These are phyloP conservation scores for Oceanodroma leucorhoa DNA, from an alignment of 2,797 vertebrate species.

Conservation along the genomic window DNA sequence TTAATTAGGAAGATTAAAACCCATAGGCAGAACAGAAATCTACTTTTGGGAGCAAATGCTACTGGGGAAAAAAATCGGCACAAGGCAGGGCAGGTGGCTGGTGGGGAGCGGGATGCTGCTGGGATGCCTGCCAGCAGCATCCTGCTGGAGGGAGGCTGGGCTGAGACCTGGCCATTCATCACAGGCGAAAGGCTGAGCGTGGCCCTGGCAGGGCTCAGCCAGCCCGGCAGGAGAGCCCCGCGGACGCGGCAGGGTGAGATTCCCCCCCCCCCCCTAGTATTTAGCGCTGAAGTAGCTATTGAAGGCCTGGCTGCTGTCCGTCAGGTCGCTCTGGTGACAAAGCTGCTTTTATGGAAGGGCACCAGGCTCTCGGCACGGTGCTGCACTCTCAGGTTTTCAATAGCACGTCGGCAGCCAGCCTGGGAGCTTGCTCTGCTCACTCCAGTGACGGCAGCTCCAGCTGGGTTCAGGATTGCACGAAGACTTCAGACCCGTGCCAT, in stretches of 20 bases:
- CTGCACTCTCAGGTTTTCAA: background rate
- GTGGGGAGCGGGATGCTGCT: background rate
- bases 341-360: background rate
- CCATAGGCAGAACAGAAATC: background rate
- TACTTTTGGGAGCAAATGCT: background rate
- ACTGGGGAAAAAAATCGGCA: background rate
- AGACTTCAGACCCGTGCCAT: background rate
- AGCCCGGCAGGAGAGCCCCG: background rate
- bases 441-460: fast-evolving
- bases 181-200: fast-evolving
- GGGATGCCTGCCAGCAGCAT: fast-evolving
- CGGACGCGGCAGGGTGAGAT: background rate
- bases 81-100: background rate
- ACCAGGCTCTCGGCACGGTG: fast-evolving
- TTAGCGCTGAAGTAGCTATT: background rate
- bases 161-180: background rate
- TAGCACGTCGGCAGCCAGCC: background rate
- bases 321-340: fast-evolving
- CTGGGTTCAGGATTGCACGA: background rate
- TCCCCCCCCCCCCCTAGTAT: too few relatives aligned
- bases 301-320: fast-evolving
- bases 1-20: background rate
- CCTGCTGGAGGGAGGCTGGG: background rate
- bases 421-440: fast-evolving
- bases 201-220: background rate